phyloP scores from a whole-genome alignment of 1,140 invertebrate species.

The Triops cancriformis region DNA sequence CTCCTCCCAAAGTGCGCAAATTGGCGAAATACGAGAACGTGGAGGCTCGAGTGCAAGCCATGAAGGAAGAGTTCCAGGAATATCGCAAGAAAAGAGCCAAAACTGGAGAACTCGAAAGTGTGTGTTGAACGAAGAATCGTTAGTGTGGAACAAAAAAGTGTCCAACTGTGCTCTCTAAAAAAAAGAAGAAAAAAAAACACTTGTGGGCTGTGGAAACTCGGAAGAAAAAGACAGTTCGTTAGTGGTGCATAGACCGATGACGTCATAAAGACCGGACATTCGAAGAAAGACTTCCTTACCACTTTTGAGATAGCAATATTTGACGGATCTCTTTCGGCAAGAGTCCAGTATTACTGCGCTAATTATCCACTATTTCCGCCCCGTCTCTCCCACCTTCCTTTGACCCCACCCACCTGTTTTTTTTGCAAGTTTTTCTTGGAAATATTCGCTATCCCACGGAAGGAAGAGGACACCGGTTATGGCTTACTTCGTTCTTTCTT shows the following conservation, averaged over 20 bases:
- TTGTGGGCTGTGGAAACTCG: not conserved
- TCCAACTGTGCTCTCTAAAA: not conserved
- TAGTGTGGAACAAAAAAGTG: not conserved
- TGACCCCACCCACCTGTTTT: not conserved
- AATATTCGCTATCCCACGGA: not conserved
- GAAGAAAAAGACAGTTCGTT: not conserved
- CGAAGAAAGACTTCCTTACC: not conserved
- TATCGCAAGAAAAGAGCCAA: constrained; percentile 75
- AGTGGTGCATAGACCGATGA: too few relatives aligned
- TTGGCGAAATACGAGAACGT: constrained; percentile 63
- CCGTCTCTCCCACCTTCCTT: not conserved
- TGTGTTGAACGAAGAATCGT: constrained; percentile 46
- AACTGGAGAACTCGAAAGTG: constrained; percentile 63
- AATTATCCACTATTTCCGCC: not conserved
- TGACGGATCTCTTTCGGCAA: constrained; percentile 9
- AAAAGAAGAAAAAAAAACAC: not conserved
- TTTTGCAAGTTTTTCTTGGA: not conserved
- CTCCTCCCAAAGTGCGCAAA: constrained; percentile 24
- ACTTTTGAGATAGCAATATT: constrained; percentile 1
- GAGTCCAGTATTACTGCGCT: constrained; percentile 13
- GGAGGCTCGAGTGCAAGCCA: constrained; percentile 80
- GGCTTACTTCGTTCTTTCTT: not conserved
- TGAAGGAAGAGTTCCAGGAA: constrained; percentile 91
- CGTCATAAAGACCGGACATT: not conserved
- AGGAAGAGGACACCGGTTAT: not conserved